Percentiles rank a stretch among this genome's conserved stretches.
Evolutionary conservation across 1,140 invertebrate genomes (phyloP).

Genomic region (Mylabris phalerata): DNA sequence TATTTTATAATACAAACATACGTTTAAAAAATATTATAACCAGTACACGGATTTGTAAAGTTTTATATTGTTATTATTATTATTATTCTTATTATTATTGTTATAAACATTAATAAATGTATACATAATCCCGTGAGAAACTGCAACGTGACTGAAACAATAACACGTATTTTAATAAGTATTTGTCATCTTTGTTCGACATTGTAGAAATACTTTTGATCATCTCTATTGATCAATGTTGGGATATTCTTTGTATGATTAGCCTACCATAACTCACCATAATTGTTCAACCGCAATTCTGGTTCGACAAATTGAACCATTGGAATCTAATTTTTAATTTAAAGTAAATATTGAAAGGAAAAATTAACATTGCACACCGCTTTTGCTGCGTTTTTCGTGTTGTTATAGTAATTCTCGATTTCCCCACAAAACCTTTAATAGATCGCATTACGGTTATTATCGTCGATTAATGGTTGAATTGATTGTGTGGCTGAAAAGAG

Average conservation of each 20-base stretch:
- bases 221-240: conserved; percentile 8
- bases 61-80: conserved; percentile 4
- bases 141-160: conserved; percentile 33
- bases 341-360: background rate
- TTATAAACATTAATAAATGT: conserved; percentile 27
- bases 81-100: too few relatives aligned
- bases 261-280: conserved; percentile 30
- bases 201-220: background rate
- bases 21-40: conserved; percentile 2
- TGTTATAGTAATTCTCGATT: background rate
- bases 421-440: background rate
- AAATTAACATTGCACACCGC: background rate
- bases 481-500: conserved; percentile 3
- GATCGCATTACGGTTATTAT: background rate
- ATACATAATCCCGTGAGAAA: conserved; percentile 32
- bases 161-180: conserved; percentile 35
- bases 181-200: conserved; percentile 15
- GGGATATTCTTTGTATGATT: conserved; percentile 9
- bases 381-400: background rate
- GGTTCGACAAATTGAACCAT: conserved; percentile 24
- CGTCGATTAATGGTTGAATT: background rate
- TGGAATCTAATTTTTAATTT: conserved; percentile 12
- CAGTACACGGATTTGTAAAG: conserved; percentile 19
- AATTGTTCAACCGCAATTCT: conserved; percentile 30
- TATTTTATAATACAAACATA: background rate